Evolutionary conservation across 64 coral and sea anemone species (phyloP).

Genomic region (Montipora capricornis): DNA sequence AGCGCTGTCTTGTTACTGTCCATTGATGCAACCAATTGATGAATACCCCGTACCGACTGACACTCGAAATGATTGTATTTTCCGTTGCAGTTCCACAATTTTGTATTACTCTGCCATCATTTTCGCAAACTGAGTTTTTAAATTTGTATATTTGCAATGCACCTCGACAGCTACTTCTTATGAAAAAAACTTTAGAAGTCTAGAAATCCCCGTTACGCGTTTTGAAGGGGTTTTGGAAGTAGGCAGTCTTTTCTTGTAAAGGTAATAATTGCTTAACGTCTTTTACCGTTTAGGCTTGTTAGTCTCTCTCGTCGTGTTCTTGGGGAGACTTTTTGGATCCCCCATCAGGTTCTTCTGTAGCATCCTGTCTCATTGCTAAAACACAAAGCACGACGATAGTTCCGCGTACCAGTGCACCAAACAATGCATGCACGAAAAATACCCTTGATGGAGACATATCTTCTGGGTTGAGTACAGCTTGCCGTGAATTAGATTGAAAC

Average conservation of each 20-base stretch:
- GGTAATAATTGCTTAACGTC: background rate
- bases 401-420: background rate
- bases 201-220: background rate
- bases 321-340: background rate
- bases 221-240: background rate
- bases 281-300: background rate
- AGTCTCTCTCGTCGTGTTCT: background rate
- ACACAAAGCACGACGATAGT: background rate
- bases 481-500: no score
- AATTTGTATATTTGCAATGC: no score
- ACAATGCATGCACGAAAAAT: background rate
- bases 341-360: background rate
- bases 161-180: no score
- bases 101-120: no score
- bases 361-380: background rate
- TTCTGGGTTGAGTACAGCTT: background rate
- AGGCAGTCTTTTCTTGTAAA: no score
- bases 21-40: no score
- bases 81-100: no score
- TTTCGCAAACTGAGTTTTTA: no score
- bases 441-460: background rate
- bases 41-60: no score
- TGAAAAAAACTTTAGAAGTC: no score
- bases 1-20: no score
- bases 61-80: no score